Evolutionary conservation across 53 echinoderm and acorn worm species (phyloP).

Genomic region (Luidia sarsii): DNA sequence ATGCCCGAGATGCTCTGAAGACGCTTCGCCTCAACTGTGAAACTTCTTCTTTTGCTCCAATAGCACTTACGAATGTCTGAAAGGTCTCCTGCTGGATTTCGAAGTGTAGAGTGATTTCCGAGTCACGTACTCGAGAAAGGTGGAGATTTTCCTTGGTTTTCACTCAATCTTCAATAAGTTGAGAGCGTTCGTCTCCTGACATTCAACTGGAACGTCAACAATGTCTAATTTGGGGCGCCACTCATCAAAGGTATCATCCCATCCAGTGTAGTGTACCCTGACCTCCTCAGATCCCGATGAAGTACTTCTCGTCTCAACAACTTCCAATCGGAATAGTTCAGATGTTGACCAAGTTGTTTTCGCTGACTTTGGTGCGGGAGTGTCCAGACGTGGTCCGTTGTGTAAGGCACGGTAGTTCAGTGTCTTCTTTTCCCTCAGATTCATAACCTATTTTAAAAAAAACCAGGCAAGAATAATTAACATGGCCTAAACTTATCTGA

Average conservation of each 20-base stretch:
- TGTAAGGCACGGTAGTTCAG: conserved; percentile 7
- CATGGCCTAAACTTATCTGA: no score
- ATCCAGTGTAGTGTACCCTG: conserved; percentile 24
- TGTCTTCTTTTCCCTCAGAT: not conserved
- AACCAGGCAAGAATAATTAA: no score
- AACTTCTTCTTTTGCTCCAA: not conserved
- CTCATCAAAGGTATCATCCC: conserved; percentile 27
- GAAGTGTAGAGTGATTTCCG: conserved; percentile 21
- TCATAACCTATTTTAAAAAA: conserved; percentile 1
- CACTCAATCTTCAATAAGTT: conserved; percentile 2
- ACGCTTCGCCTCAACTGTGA: not conserved
- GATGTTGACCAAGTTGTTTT: not conserved
- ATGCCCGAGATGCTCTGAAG: conserved; percentile 7
- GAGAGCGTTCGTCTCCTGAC: conserved; percentile 1
- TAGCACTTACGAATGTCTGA: conserved; percentile 2
- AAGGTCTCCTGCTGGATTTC: conserved; percentile 28
- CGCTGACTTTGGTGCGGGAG: not conserved
- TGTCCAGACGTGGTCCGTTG: not conserved
- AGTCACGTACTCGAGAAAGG: not conserved
- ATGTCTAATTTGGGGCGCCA: conserved; percentile 14
- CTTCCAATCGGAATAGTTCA: conserved; percentile 3
- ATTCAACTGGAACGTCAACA: conserved; percentile 4
- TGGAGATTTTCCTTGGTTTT: conserved; percentile 43
- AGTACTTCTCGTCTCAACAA: not conserved
- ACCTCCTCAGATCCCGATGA: conserved; percentile 12